phyloP scores from a whole-genome alignment of 2,113 vertebrate species.

The Henicopernis longicauda region DNA sequence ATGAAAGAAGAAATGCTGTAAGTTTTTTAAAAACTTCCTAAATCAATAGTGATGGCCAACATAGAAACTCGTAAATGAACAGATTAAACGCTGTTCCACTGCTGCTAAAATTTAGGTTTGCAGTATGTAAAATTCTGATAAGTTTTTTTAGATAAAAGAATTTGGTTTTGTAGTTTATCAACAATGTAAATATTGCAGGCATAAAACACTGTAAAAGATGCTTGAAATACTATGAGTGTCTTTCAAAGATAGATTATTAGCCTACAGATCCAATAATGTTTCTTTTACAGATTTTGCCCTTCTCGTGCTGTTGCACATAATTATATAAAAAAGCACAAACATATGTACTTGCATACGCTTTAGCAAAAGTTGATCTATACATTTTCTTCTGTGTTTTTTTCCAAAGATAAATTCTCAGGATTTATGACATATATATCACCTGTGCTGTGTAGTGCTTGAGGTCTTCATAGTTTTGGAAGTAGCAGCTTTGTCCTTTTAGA shows the following conservation, averaged over 20 bases:
- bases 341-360: neutral
- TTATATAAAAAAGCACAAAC: neutral
- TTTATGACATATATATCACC: neutral
- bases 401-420: neutral
- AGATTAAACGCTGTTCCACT: neutral
- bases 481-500: neutral
- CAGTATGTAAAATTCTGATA: neutral
- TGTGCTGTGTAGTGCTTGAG: neutral
- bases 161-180: neutral
- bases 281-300: neutral
- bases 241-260: neutral
- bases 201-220: neutral
- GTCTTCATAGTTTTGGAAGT: neutral
- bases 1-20: neutral
- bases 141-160: neutral
- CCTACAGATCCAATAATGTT: neutral
- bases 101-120: neutral
- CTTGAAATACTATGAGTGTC: neutral
- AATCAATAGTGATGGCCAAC: neutral
- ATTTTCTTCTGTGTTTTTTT: neutral
- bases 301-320: neutral
- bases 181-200: neutral
- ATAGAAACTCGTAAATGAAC: neutral
- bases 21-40: neutral
- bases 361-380: neutral